Conservation (phyloP, 2,888 invertebrate species). For the Panzeria rudis region DNA sequence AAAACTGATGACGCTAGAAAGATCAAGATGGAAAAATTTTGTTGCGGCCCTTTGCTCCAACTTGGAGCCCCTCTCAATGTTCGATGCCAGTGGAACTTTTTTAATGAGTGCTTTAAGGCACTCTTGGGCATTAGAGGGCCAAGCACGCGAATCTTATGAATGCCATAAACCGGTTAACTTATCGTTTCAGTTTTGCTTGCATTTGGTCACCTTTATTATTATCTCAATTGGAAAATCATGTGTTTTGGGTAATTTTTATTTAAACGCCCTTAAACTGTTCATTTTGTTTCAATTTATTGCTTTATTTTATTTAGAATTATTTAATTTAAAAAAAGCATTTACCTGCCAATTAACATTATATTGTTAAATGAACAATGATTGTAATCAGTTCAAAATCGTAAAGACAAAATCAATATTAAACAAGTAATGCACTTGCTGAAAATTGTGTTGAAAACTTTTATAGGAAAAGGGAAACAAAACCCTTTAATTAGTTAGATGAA, state of each 20-base stretch:
- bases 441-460: slow-evolving; percentile 1
- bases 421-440: not conserved
- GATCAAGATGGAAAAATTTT: too few relatives aligned
- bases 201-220: slow-evolving; percentile 30
- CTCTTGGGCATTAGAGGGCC: too few relatives aligned
- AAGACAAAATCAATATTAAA: slow-evolving; percentile 44
- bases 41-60: too few relatives aligned
- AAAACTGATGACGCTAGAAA: too few relatives aligned
- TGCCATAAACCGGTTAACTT: too few relatives aligned
- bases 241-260: slow-evolving; percentile 44
- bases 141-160: too few relatives aligned
- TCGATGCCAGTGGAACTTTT: too few relatives aligned
- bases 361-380: slow-evolving; percentile 64
- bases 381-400: slow-evolving; percentile 42
- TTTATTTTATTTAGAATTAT: slow-evolving; percentile 64
- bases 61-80: too few relatives aligned
- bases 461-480: not conserved
- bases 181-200: not conserved
- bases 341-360: slow-evolving; percentile 66
- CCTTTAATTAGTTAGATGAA: slow-evolving; percentile 7
- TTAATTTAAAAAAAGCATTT: slow-evolving; percentile 60
- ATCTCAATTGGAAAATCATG: slow-evolving; percentile 18
- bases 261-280: slow-evolving; percentile 70
- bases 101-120: too few relatives aligned
- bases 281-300: slow-evolving; percentile 28